phyloP scores from a whole-genome alignment of 1,140 invertebrate genomes.

The Rhopalosiphum padi region DNA sequence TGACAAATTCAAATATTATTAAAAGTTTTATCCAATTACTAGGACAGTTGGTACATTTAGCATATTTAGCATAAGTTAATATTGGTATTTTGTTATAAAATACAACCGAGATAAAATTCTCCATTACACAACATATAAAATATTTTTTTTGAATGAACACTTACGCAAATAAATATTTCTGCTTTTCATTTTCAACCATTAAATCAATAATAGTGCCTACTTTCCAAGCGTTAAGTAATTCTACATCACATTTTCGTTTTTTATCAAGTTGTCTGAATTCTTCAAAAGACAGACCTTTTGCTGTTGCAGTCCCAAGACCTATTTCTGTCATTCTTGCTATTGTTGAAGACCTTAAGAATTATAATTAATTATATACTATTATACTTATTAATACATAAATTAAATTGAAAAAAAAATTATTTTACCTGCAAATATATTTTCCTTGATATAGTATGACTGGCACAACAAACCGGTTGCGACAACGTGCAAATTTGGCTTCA shows the following conservation, averaged over 20 bases:
- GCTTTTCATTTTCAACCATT: slow-evolving; percentile 89
- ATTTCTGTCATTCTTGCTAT: slow-evolving; percentile 78
- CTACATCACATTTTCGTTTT: slow-evolving; percentile 77
- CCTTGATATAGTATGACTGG: slow-evolving; percentile 82
- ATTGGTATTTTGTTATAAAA: neutral
- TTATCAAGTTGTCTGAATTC: slow-evolving; percentile 72
- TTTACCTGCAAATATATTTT: slow-evolving; percentile 72
- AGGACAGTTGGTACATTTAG: too few species aligned
- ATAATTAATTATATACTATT: slow-evolving; percentile 3
- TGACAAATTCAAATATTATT: neutral
- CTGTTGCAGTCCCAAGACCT: slow-evolving; percentile 70
- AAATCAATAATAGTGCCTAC: slow-evolving; percentile 82
- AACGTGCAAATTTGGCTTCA: slow-evolving; percentile 70
- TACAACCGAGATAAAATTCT: neutral
- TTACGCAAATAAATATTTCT: slow-evolving; percentile 85
- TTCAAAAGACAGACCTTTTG: slow-evolving; percentile 61
- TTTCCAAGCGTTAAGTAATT: slow-evolving; percentile 75
- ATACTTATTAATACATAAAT: neutral
- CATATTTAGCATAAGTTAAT: neutral
- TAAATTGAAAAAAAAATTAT: neutral
- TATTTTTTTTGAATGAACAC: slow-evolving; percentile 62
- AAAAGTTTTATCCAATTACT: neutral
- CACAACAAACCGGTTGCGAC: slow-evolving; percentile 78
- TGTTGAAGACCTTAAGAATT: slow-evolving; percentile 69
- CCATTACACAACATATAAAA: neutral